Evolutionary conservation across 2,888 invertebrate genomes (phyloP).

Genomic region (Andrena flavipes): DNA sequence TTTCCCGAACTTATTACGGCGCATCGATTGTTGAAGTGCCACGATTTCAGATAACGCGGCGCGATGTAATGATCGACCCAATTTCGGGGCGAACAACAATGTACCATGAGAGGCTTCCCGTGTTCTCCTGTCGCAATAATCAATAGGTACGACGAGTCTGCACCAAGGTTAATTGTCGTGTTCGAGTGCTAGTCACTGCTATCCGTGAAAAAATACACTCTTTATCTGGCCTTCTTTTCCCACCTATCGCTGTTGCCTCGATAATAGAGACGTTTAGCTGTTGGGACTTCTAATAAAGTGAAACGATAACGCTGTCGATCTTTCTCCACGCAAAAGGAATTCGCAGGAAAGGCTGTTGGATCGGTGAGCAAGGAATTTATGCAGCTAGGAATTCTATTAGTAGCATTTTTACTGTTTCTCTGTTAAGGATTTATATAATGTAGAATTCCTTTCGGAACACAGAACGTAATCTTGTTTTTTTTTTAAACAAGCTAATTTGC

Average conservation of each 20-base stretch:
- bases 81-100: constrained; percentile 45
- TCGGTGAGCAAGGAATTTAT: neutral
- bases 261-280: neutral
- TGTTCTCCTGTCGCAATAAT: constrained; percentile 47
- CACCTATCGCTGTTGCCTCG: neutral
- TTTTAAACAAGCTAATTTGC: neutral
- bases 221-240: neutral
- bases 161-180: constrained; percentile 57
- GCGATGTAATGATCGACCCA: constrained; percentile 50
- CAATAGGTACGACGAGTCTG: constrained; percentile 38
- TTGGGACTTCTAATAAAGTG: neutral
- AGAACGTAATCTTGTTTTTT: too few species aligned
- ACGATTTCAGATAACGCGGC: constrained; percentile 37
- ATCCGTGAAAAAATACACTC: constrained; percentile 20
- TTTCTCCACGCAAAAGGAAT: neutral
- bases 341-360: neutral
- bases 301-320: neutral
- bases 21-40: constrained; percentile 24
- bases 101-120: constrained; percentile 41
- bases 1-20: constrained; percentile 9
- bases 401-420: too few species aligned
- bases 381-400: neutral
- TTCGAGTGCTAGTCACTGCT: constrained; percentile 32
- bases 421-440: too few species aligned
- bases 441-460: too few species aligned